Evolutionary conservation across 2,888 invertebrate species (phyloP), one percentile per base, ranked within the genome.

Genomic region (Magallana nippona): DNA sequence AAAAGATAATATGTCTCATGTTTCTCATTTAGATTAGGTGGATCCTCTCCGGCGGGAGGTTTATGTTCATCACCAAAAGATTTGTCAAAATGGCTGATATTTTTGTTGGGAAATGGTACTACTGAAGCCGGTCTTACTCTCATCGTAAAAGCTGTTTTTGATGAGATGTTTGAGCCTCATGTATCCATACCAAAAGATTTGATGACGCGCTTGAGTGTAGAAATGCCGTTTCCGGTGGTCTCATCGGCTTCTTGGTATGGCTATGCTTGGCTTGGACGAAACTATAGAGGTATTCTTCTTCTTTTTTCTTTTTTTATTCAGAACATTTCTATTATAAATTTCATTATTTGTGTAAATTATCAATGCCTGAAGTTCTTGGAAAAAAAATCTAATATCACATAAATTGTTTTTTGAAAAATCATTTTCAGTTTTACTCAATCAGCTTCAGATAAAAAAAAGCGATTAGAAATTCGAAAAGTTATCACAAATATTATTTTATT

Each of bases 71-170:
- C 88, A 1, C 90, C 90, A 15, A 79, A 84, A 15, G 92, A 93
- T 86, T 92, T 93, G 92, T 82, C 89, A 1, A 89, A 90, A 78
- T 93, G 92, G 92, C 77, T 93, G 78, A 79, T 85, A 60, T 87
- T 92, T 80, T 88, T 89, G 15, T 82, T 89, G 22, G 83, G 84
- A 17, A 71, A 84, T 17, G 92, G 91, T 1, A 57, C 79, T 17
- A 83, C 84, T 2, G 78, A 82, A n/a, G 71, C 83, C n/a, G 89
- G 88, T 0, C 77, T 60, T 10, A 32, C 22, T 8, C 62, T 90
- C 2, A 78, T 90, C 19, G 19, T 82, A 10, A 27, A 81, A n/a
- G 17, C 83, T 10, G 17, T 84, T 0, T 71, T 90, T 44, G 17
- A 78, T 57, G 86, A 86, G 15, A 86, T 86, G 11, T 85, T 86